phyloP scores from a whole-genome alignment of 2,113 vertebrate genomes.

The Lepidiolamprologus cunningtoni region DNA sequence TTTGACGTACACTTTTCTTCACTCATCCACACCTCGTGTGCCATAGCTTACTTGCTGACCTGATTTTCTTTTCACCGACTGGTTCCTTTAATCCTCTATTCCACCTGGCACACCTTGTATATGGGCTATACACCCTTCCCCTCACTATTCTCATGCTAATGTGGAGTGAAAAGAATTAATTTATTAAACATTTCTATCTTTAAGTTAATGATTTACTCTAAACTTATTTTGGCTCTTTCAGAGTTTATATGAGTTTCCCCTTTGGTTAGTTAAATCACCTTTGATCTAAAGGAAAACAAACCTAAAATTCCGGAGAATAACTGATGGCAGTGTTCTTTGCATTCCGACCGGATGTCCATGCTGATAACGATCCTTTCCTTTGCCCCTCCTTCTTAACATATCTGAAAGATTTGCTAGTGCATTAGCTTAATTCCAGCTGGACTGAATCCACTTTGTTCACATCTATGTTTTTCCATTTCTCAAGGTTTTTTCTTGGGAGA shows the following conservation, averaged over 20 bases:
- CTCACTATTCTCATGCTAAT: neutral
- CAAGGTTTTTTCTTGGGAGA: neutral
- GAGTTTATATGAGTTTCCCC: neutral
- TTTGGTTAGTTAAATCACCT: neutral
- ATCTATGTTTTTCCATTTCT: neutral
- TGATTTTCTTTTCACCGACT: neutral
- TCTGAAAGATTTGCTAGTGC: neutral
- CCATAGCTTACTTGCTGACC: neutral
- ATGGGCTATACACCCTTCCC: neutral
- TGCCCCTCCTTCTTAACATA: neutral
- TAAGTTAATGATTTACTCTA: neutral
- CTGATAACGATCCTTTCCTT: neutral
- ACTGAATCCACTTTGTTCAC: neutral
- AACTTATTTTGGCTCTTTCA: neutral
- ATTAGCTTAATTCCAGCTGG: neutral
- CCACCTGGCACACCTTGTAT: neutral
- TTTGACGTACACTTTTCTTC: neutral
- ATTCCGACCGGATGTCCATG: neutral
- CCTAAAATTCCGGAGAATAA: accelerated
- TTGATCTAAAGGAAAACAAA: neutral
- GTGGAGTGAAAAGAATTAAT: neutral
- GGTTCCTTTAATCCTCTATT: neutral
- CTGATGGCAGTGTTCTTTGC: accelerated
- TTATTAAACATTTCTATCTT: neutral
- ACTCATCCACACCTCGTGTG: neutral